Evolutionary conservation across 2,888 invertebrate species (phyloP).

Genomic region (Synergus laeviventris): DNA sequence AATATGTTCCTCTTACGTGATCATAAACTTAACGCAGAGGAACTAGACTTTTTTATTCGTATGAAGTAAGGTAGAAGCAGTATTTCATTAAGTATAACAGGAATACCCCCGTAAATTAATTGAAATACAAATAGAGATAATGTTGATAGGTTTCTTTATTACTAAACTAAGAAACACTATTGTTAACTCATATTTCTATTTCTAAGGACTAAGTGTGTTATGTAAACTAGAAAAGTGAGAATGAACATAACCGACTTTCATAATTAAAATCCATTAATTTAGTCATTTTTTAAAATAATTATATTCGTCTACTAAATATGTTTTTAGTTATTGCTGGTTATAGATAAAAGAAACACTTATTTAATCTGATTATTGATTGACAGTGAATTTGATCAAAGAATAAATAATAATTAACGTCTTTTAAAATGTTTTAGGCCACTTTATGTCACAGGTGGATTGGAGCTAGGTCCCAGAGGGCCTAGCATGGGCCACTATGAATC

Average conservation of each 20-base stretch:
- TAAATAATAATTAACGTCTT: background rate
- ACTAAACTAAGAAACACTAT: constrained; percentile 20
- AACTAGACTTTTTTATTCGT: constrained; percentile 12
- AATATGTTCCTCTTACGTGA: constrained; percentile 30
- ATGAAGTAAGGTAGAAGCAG: constrained; percentile 3
- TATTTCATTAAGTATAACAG: constrained; percentile 19
- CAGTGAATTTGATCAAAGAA: too few species aligned
- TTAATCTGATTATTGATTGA: too few species aligned
- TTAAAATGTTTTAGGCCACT: constrained; percentile 57
- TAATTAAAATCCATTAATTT: background rate
- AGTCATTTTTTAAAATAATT: background rate
- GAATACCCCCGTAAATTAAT: background rate
- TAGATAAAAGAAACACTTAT: too few species aligned
- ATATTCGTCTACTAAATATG: too few species aligned
- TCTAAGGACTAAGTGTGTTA: constrained; percentile 24
- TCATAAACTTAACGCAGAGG: constrained; percentile 15
- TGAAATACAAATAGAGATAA: background rate
- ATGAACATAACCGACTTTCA: background rate
- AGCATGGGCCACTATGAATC: constrained; percentile 78
- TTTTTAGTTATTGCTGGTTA: too few species aligned
- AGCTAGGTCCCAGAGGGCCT: constrained; percentile 75
- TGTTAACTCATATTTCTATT: constrained; percentile 35
- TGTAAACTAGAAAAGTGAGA: constrained; percentile 19
- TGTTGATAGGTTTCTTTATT: constrained; percentile 19
- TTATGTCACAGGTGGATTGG: constrained; percentile 72